phyloP scores from a whole-genome alignment of 2,797 vertebrate genomes.

The Enteromius trimaculatus region DNA sequence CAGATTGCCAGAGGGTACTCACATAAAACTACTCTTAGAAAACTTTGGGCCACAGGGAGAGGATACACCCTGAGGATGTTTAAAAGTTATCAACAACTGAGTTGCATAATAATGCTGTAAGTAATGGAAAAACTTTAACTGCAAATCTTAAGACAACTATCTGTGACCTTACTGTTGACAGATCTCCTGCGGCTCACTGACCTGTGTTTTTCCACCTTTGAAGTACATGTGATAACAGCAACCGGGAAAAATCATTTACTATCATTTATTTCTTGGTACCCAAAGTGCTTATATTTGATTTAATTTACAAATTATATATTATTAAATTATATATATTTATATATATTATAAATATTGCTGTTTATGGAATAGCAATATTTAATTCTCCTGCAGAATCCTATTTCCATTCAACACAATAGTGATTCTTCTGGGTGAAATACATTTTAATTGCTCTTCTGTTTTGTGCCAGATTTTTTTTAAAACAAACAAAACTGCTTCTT shows the following conservation, averaged over 20 bases:
- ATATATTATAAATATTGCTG: too few relatives aligned
- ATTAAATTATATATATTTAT: too few relatives aligned
- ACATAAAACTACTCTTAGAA: slow-evolving; percentile 49
- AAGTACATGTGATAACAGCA: neutral
- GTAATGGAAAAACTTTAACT: neutral
- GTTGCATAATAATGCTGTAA: slow-evolving; percentile 36
- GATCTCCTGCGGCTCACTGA: neutral
- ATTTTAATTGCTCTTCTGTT: neutral
- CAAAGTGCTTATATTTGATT: neutral
- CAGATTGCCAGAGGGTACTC: slow-evolving; percentile 51
- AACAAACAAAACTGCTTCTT: neutral
- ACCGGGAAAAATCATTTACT: neutral
- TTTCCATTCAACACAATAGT: neutral
- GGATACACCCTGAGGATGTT: slow-evolving; percentile 47
- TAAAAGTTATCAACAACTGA: slow-evolving; percentile 48
- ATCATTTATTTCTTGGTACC: neutral
- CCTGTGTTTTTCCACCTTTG: neutral
- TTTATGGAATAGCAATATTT: neutral
- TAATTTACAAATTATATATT: too few relatives aligned
- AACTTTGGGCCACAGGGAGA: slow-evolving; percentile 45
- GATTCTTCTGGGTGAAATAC: neutral
- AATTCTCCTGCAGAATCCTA: neutral
- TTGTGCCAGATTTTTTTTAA: neutral
- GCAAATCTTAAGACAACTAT: neutral
- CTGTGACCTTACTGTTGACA: neutral